Evolutionary conservation across 2,888 invertebrate genomes (phyloP).

Genomic region (Chrysotoxum bicinctum): DNA sequence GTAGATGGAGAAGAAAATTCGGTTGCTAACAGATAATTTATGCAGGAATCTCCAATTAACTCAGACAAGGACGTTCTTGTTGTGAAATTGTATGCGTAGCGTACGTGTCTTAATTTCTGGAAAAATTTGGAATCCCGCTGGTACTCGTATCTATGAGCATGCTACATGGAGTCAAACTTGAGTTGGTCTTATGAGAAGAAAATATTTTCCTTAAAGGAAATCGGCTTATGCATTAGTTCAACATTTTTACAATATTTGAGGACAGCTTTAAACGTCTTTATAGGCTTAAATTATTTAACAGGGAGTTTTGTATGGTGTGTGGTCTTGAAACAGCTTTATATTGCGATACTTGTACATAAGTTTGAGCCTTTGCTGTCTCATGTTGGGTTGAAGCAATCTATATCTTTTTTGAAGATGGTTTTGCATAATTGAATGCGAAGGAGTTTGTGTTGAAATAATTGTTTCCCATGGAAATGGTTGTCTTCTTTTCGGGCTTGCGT

Average conservation of each 20-base stretch:
- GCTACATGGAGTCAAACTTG: background rate
- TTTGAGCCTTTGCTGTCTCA: background rate
- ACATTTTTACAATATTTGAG: background rate
- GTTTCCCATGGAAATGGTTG: background rate
- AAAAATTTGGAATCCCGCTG: background rate
- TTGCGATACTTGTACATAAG: background rate
- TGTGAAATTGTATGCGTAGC: background rate
- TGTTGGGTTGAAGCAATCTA: background rate
- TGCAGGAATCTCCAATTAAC: slow-evolving; percentile 43
- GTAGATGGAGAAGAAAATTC: background rate
- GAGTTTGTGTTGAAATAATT: slow-evolving; percentile 12
- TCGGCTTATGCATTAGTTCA: background rate
- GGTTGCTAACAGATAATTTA: slow-evolving; percentile 8
- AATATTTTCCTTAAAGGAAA: background rate
- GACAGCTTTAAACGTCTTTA: background rate
- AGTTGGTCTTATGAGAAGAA: background rate
- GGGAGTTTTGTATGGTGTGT: background rate
- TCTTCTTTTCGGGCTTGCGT: background rate
- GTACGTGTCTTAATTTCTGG: background rate
- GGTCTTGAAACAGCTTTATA: background rate
- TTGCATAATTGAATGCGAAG: slow-evolving; percentile 1
- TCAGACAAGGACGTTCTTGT: slow-evolving; percentile 1
- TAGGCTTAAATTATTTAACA: background rate
- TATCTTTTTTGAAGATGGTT: background rate
- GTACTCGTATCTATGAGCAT: background rate